Conservation (phyloP, 2,113 vertebrate genomes). For the Mesitornis unicolor region DNA sequence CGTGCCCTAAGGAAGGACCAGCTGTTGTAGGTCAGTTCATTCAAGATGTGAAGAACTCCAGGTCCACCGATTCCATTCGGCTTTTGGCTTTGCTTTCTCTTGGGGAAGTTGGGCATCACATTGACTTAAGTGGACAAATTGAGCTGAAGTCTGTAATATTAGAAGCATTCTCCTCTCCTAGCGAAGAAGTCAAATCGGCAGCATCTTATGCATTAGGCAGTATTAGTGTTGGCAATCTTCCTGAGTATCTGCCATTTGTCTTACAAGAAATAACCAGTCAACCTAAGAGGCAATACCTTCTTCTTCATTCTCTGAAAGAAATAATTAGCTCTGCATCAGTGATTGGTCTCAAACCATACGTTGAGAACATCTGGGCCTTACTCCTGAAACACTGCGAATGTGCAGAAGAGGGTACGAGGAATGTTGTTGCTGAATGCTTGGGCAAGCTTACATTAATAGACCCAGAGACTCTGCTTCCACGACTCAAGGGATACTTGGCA, state of each 20-base stretch:
- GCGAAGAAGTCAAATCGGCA: constrained; percentile 97
- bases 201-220: constrained; percentile 96
- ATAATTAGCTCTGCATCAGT: constrained; percentile 97
- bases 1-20: constrained; percentile 93
- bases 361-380: constrained; percentile 94
- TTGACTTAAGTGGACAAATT: constrained; percentile 94
- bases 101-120: constrained; percentile 96
- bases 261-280: constrained; percentile 97
- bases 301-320: constrained; percentile 98
- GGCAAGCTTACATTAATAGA: constrained; percentile 96
- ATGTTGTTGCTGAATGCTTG: constrained; percentile 96
- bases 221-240: constrained; percentile 97
- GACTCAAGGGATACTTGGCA: constrained; percentile 94
- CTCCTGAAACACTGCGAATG: constrained; percentile 96
- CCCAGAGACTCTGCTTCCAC: constrained; percentile 93
- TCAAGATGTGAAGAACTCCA: constrained; percentile 98
- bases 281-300: constrained; percentile 94
- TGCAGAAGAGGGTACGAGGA: constrained; percentile 96
- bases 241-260: constrained; percentile 97
- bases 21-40: constrained; percentile 98
- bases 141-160: constrained; percentile 97
- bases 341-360: constrained; percentile 91
- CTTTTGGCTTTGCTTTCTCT: constrained; percentile 93
- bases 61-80: constrained; percentile 96
- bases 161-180: constrained; percentile 96